A percentile compares a stretch with the other conserved stretches of the same genome.
phyloP scores from a whole-genome alignment of 2,113 vertebrate species.

The Cinclus cinclus region DNA sequence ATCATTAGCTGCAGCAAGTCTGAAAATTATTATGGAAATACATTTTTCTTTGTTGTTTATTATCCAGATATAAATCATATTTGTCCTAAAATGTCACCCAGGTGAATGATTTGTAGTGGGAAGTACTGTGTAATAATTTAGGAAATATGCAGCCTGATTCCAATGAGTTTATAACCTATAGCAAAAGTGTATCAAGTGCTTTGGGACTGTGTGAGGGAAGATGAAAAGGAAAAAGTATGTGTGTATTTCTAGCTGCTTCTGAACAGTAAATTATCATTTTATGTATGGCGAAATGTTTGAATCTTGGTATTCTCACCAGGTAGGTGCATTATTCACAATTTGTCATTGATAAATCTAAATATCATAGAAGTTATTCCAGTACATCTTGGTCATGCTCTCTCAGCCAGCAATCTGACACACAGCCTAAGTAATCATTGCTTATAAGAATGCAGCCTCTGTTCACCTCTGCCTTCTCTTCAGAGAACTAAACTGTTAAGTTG shows the following conservation, averaged over 20 bases:
- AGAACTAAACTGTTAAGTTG: background rate
- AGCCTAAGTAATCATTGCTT: background rate
- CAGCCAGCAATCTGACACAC: background rate
- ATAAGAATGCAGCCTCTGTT: background rate
- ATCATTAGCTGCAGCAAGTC: background rate
- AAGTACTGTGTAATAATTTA: background rate
- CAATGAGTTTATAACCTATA: background rate
- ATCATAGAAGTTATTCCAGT: background rate
- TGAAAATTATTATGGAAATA: background rate
- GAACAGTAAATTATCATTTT: background rate
- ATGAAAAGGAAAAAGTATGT: background rate
- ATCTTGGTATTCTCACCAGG: background rate
- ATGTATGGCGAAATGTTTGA: background rate
- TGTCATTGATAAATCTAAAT: background rate
- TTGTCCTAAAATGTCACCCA: background rate
- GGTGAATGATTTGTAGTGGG: background rate
- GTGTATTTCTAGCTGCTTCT: background rate
- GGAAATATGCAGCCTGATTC: background rate
- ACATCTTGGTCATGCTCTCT: background rate
- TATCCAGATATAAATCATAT: background rate
- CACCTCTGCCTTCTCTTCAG: background rate
- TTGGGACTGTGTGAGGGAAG: background rate
- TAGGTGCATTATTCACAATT: background rate
- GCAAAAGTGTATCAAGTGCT: background rate
- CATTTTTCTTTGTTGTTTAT: background rate